Evolutionary conservation across 2,797 vertebrate genomes (phyloP), one percentile per base, ranked within the genome.

Genomic region (Propithecus deckenii): DNA sequence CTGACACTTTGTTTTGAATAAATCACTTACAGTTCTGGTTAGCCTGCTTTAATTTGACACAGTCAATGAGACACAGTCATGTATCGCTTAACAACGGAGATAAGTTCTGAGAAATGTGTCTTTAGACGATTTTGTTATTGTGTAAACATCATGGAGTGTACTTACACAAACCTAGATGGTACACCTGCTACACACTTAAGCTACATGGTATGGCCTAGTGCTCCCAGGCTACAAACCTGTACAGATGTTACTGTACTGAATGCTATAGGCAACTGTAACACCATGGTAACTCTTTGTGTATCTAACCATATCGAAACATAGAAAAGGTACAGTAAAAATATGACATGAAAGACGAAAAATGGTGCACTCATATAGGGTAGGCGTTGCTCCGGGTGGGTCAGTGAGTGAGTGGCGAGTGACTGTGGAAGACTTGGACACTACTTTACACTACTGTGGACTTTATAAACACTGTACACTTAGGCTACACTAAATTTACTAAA

Each of bases 1-100:
- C 89, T 97, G 98, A 98, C 93, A 98, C 96, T 98, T 98, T 97
- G 95, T 97, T 98, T 96, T 97, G 96, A 98, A 98, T 98, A 98
- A 98, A 98, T 98, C 97, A 97, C 95, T 98, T 98, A 98, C 97
- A 97, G 96, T 95, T 98, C 90, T 97, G 97, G 97, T 98, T 98
- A 98, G 96, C 91, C 93, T 97, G 97, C 98, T 98, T 98, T 98
- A 76, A 55, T 83, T 75, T 87, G 63, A 83, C 28, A 85, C 28
- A 79, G n/a, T 89, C 86, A 72, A 30, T 80, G 79, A 91, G 57
- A 61, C 38, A 28, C 14, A 79, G 76, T 57, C 50, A 38, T 17
- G 22, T 55, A 35, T 25, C 23, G 23, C 76, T 79, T 57, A 55
- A 38, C 4, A 7, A 79, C 1, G 7, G n/a, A 23, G 50, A 38